Evolutionary conservation across 2,888 invertebrate species (phyloP), one percentile per base, ranked within the genome.

Genomic region (Drosophila imparisetae): DNA sequence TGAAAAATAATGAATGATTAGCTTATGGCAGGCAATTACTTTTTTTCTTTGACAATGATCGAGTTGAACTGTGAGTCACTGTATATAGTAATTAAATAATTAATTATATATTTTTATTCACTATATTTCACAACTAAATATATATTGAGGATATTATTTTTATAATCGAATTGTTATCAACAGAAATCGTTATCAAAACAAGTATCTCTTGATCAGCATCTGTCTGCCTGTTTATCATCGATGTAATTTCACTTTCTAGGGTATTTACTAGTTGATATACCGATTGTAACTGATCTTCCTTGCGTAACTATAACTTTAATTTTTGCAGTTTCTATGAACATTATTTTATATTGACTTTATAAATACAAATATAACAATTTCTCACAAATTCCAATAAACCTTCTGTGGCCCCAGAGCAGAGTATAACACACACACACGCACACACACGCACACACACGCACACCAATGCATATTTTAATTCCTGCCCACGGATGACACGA

Each of bases 401-500:
- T 24, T 4, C 4, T 45, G 15, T 45, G 15, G 45, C 45, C 24
- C 27, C n/a, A 29, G n/a, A 10, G 21, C 50, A 50, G 71, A 34
- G 67, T 67, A 77, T 70, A 10, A 21, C 48, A 52, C 61, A 61
- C 53, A 74, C 55, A 72, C 42, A 45, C 45, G 24, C 42, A 42
- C 6, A 72, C 38, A 21, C 45, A 45, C 42, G 21, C 6, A 34
- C 7, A 36, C 36, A 21, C 52, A 52, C 63, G 60, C 54, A 76
- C 54, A 74, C 50, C 78, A 69, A 73, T 77, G 81, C 72, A 78
- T 75, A 86, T 86, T 86, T 81, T 78, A 84, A 83, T 83, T 86
- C 81, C 59, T 34, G 55, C 45, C 27, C 52, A 54, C 24, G 49
- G 58, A 32, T 63, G 63, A 53, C 62, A 42, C 59, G 48, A 38